phyloP scores from a whole-genome alignment of 2,113 vertebrate species.

The Pao palembangensis region DNA sequence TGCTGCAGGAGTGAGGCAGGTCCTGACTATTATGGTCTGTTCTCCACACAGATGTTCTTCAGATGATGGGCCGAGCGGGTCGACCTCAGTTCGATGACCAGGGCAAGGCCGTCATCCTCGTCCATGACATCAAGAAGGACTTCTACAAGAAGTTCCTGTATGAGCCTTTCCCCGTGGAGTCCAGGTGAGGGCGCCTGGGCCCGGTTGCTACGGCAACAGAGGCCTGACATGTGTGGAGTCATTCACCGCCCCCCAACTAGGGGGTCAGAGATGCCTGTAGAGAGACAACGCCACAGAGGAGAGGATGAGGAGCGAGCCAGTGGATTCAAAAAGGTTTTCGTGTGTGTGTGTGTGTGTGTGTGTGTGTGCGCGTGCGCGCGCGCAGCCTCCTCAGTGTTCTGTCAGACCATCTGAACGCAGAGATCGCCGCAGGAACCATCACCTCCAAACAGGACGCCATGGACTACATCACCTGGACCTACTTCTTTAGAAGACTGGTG shows the following conservation, averaged over 20 bases:
- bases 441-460: slow-evolving; percentile 96
- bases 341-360: background rate
- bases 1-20: background rate
- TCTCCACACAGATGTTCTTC: slow-evolving; percentile 87
- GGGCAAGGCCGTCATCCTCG: slow-evolving; percentile 97
- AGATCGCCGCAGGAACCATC: slow-evolving; percentile 92
- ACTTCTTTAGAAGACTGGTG: slow-evolving; percentile 94
- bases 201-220: background rate
- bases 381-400: slow-evolving; percentile 88
- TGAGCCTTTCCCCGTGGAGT: slow-evolving; percentile 97
- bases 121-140: slow-evolving; percentile 98
- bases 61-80: slow-evolving; percentile 98
- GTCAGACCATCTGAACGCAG: slow-evolving; percentile 94
- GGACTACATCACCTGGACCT: slow-evolving; percentile 99
- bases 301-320: too few relatives aligned
- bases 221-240: too few relatives aligned
- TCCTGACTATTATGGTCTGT: background rate
- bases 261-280: too few relatives aligned
- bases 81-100: slow-evolving; percentile 97
- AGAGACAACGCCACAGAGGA: too few relatives aligned
- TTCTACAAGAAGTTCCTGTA: slow-evolving; percentile 99
- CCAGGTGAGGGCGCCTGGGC: slow-evolving; percentile 78
- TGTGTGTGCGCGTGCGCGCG: background rate
- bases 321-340: too few relatives aligned
- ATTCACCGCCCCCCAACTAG: too few relatives aligned